phyloP scores from a whole-genome alignment of 2,888 invertebrate species.

The Zeuzera pyrina region DNA sequence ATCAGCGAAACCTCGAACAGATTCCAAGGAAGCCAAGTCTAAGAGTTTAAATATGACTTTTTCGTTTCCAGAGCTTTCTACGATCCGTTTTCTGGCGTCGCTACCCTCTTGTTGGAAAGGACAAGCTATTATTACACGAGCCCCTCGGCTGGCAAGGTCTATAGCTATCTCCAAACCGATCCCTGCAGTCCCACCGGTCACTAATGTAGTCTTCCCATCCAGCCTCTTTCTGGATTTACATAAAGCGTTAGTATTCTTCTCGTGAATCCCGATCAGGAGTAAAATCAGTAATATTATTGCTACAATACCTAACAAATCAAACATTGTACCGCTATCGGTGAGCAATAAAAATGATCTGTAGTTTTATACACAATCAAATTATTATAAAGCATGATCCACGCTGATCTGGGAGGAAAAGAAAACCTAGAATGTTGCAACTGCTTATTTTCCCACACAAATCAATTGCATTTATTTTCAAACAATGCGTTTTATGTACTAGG shows the following conservation, averaged over 20 bases:
- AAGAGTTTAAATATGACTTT: conserved; percentile 80
- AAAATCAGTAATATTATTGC: conserved; percentile 1
- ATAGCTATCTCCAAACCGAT: conserved; percentile 55
- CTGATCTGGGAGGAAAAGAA: too few species aligned
- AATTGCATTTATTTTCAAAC: too few species aligned
- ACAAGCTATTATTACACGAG: conserved; percentile 54
- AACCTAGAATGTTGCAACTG: too few species aligned
- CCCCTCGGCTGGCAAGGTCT: conserved; percentile 53
- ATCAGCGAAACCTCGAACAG: conserved; percentile 85
- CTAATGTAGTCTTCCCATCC: conserved; percentile 46
- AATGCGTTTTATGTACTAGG: too few species aligned
- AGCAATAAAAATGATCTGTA: too few species aligned
- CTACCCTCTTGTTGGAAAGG: conserved; percentile 50
- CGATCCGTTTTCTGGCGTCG: conserved; percentile 71
- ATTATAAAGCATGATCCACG: too few species aligned
- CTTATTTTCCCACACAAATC: too few species aligned
- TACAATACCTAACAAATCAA: neutral
- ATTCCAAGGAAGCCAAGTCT: conserved; percentile 82
- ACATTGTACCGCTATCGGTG: too few species aligned
- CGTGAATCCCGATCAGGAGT: conserved; percentile 40
- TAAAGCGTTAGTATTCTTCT: conserved; percentile 52
- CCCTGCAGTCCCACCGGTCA: conserved; percentile 56
- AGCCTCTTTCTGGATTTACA: conserved; percentile 51
- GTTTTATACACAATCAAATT: too few species aligned
- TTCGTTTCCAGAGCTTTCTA: conserved; percentile 76